phyloP scores from a whole-genome alignment of 2,888 invertebrate species.

The Spisula solida region DNA sequence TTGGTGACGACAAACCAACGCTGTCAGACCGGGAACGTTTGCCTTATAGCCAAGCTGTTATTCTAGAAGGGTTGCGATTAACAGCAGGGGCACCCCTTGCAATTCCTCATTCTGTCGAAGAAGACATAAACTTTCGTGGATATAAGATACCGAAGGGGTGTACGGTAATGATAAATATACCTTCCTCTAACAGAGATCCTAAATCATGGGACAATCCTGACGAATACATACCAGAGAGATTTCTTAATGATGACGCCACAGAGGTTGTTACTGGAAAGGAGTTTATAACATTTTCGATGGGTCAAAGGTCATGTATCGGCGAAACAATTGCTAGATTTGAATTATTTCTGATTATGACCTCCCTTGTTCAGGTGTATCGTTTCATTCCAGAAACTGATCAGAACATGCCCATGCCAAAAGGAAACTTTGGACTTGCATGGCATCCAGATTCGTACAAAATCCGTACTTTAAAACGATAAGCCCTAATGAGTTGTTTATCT shows the following conservation, averaged over 20 bases:
- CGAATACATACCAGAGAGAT: constrained; percentile 78
- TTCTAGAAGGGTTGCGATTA: constrained; percentile 38
- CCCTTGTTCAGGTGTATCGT: constrained; percentile 27
- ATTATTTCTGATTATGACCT: constrained; percentile 47
- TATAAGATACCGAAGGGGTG: constrained; percentile 81
- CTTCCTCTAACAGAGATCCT: constrained; percentile 74
- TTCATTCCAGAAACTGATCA: constrained; percentile 28
- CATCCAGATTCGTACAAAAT: neutral
- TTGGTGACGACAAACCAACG: constrained; percentile 15
- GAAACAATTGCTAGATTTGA: constrained; percentile 58
- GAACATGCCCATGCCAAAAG: neutral
- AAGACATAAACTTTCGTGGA: constrained; percentile 77
- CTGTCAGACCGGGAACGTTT: constrained; percentile 11
- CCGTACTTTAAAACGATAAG: neutral
- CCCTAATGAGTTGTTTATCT: no score
- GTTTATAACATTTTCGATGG: constrained; percentile 57
- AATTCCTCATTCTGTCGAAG: constrained; percentile 70
- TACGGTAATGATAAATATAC: constrained; percentile 74
- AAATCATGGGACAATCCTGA: constrained; percentile 73
- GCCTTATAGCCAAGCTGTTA: constrained; percentile 48
- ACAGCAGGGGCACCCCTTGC: constrained; percentile 29
- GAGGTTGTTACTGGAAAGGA: constrained; percentile 46
- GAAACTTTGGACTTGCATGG: constrained; percentile 8
- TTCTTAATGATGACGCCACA: constrained; percentile 60
- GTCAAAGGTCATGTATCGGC: constrained; percentile 61